These are phyloP conservation scores for Teinopalpus imperialis DNA, from an alignment of 2,888 invertebrate genomes.

Conservation along the genomic window DNA sequence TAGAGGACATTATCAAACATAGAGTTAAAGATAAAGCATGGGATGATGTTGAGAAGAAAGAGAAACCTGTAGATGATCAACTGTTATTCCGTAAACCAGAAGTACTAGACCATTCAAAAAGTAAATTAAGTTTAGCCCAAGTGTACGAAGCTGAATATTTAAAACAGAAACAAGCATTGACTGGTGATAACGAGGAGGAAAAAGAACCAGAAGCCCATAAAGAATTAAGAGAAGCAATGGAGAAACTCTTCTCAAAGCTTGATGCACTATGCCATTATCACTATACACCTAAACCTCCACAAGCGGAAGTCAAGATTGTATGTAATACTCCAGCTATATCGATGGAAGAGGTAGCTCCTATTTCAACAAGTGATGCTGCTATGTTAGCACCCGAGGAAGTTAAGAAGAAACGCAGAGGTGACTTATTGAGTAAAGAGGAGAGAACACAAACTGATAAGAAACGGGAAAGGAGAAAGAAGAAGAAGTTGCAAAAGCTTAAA, in stretches of 20 bases:
- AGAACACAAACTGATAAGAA: conserved; percentile 93
- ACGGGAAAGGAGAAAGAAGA: conserved; percentile 93
- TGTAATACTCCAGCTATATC: conserved; percentile 94
- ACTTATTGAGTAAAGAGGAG: conserved; percentile 88
- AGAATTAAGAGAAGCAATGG: conserved; percentile 89
- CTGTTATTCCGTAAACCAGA: conserved; percentile 93
- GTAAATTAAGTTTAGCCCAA: conserved; percentile 95
- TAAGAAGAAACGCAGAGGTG: conserved; percentile 82
- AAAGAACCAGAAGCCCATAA: conserved; percentile 88
- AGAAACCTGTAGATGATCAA: conserved; percentile 91
- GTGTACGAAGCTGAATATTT: conserved; percentile 96
- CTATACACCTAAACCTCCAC: conserved; percentile 93
- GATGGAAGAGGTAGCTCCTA: conserved; percentile 98
- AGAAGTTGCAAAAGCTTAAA: conserved; percentile 85
- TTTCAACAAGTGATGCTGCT: conserved; percentile 91
- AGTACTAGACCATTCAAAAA: conserved; percentile 95
- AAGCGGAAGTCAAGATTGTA: conserved; percentile 94
- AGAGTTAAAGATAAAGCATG: conserved; percentile 96
- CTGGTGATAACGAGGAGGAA: conserved; percentile 82
- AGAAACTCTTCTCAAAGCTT: conserved; percentile 89
- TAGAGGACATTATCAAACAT: conserved; percentile 95
- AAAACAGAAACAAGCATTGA: conserved; percentile 83
- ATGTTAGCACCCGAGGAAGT: conserved; percentile 97
- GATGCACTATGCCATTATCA: conserved; percentile 97
- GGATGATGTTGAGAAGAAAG: conserved; percentile 95